Evolutionary conservation across 2,888 invertebrate species (phyloP).

Genomic region (Halictus ligatus): DNA sequence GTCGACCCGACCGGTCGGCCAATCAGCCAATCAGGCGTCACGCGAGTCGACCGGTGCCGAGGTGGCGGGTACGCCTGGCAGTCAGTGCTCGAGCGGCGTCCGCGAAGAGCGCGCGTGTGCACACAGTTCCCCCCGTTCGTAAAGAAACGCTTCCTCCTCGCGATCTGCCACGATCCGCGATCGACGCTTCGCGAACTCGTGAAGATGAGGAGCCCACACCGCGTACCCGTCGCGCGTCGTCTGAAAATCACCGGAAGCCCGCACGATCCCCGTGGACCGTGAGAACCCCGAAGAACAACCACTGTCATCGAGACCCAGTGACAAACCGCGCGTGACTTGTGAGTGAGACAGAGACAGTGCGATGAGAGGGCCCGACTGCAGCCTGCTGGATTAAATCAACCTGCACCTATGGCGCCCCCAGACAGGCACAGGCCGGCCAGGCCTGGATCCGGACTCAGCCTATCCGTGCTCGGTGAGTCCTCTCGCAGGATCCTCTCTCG

Average conservation of each 20-base stretch:
- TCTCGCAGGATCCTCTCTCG: not conserved
- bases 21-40: constrained; percentile 77
- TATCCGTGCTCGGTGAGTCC: constrained; percentile 85
- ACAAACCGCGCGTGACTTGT: constrained; percentile 34
- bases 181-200: not conserved
- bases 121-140: not conserved
- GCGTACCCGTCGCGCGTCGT: not conserved
- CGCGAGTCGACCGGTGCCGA: constrained; percentile 61
- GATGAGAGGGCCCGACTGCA: constrained; percentile 47
- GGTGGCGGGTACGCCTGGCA: constrained; percentile 57
- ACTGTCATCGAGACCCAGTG: not conserved
- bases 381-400: constrained; percentile 53
- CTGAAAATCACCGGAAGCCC: not conserved
- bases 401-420: constrained; percentile 79
- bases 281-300: not conserved
- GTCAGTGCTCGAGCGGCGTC: constrained; percentile 71
- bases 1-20: constrained; percentile 66
- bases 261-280: not conserved
- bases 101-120: constrained; percentile 26
- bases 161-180: not conserved
- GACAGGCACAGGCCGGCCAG: constrained; percentile 80
- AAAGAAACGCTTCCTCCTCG: not conserved
- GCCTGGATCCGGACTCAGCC: constrained; percentile 84
- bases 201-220: not conserved
- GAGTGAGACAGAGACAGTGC: constrained; percentile 35